These are phyloP conservation scores for Regulus satrapa DNA, from an alignment of 2,113 vertebrate species.

Conservation along the genomic window DNA sequence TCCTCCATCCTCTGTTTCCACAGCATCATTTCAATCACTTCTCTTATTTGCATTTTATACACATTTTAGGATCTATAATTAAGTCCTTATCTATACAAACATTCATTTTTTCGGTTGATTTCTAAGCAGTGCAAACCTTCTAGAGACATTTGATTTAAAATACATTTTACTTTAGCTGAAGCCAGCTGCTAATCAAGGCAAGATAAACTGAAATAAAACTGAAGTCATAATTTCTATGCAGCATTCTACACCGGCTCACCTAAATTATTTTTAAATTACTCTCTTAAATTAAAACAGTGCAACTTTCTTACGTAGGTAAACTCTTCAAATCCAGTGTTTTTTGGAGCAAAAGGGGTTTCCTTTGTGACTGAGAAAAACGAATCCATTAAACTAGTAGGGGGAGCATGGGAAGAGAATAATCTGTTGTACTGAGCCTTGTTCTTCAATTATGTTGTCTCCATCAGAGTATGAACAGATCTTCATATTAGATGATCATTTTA, in stretches of 20 bases:
- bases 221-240: neutral
- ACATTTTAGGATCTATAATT: slow-evolving; percentile 35
- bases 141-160: slow-evolving; percentile 41
- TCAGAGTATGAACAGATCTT: slow-evolving; percentile 23
- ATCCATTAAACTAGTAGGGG: neutral
- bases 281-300: slow-evolving; percentile 10
- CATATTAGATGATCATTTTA: slow-evolving; percentile 27
- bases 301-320: neutral
- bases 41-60: slow-evolving; percentile 15
- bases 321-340: neutral
- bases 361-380: neutral
- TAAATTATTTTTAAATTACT: slow-evolving; percentile 24
- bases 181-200: slow-evolving; percentile 48
- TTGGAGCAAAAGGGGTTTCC: neutral
- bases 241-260: neutral
- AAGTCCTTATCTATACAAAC: slow-evolving; percentile 50
- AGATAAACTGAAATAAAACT: slow-evolving; percentile 38
- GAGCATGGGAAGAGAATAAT: neutral
- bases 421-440: neutral
- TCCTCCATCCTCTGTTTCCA: neutral
- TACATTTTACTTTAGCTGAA: slow-evolving; percentile 26
- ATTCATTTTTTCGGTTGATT: slow-evolving; percentile 40
- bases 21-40: slow-evolving; percentile 18
- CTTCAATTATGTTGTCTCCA: neutral
- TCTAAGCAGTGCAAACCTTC: slow-evolving; percentile 36